phyloP scores from a whole-genome alignment of 53 echinoderm and acorn worm species.

The Echinarachnius parma region DNA sequence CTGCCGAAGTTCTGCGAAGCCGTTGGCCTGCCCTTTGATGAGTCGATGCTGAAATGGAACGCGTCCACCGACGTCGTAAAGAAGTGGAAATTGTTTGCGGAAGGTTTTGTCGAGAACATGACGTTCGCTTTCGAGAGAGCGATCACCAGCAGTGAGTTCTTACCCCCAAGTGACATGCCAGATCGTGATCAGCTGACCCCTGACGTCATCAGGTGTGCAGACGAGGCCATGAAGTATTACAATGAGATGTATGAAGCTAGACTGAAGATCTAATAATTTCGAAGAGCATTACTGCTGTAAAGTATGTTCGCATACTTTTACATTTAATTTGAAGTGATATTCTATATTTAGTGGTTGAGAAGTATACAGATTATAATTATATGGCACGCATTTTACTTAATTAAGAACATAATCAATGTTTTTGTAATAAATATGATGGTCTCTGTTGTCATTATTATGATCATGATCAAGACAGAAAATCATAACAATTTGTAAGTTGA shows the following conservation, averaged over 20 bases:
- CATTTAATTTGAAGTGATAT: too few relatives aligned
- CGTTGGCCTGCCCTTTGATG: conserved; percentile 23
- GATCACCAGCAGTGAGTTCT: not conserved
- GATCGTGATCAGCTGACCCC: not conserved
- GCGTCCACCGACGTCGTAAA: not conserved
- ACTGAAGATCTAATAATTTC: too few relatives aligned
- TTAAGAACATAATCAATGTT: too few relatives aligned
- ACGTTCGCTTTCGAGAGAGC: not conserved
- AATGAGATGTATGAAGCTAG: conserved; percentile 22
- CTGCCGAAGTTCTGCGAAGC: conserved; percentile 25
- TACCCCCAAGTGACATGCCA: not conserved
- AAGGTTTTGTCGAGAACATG: not conserved
- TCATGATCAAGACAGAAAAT: too few relatives aligned
- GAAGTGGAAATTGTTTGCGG: not conserved
- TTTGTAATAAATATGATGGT: too few relatives aligned
- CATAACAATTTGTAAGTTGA: too few relatives aligned
- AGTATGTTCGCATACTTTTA: too few relatives aligned
- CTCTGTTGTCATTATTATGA: too few relatives aligned
- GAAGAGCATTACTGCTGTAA: too few relatives aligned
- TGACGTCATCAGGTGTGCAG: conserved; percentile 18
- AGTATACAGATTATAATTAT: too few relatives aligned
- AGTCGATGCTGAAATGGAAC: conserved; percentile 33
- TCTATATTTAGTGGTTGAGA: too few relatives aligned
- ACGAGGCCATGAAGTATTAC: conserved; percentile 25
- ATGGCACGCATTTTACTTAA: too few relatives aligned